Conservation (phyloP, 2,888 invertebrate species). For the Drosophila pseudotakahashii region DNA sequence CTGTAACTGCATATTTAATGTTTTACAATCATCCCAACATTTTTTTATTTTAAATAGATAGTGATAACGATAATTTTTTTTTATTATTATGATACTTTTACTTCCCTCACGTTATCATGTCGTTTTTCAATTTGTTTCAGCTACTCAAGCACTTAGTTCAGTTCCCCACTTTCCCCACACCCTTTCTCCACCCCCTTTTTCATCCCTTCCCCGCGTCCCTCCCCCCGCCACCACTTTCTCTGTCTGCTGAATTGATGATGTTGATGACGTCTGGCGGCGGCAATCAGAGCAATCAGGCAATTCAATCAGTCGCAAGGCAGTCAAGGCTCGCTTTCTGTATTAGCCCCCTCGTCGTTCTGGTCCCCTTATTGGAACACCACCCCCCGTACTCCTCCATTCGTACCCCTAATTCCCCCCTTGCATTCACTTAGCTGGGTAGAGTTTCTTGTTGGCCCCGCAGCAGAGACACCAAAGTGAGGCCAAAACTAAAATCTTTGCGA, state of each 20-base stretch:
- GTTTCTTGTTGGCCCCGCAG: slow-evolving; percentile 24
- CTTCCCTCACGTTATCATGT: background rate
- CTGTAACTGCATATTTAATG: background rate
- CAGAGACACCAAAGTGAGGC: slow-evolving; percentile 29
- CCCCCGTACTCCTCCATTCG: background rate
- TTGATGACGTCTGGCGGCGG: slow-evolving; percentile 59
- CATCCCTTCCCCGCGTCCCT: background rate
- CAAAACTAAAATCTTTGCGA: slow-evolving; percentile 31
- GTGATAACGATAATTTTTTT: too few species aligned
- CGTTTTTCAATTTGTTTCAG: slow-evolving; percentile 1
- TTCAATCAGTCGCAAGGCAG: slow-evolving; percentile 64
- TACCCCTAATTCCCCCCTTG: background rate
- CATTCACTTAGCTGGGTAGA: slow-evolving; percentile 6
- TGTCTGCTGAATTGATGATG: slow-evolving; percentile 51
- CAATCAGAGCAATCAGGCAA: slow-evolving; percentile 76
- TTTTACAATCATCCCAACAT: background rate
- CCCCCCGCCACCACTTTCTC: slow-evolving; percentile 4
- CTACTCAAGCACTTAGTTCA: slow-evolving; percentile 30
- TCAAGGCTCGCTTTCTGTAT: slow-evolving; percentile 16
- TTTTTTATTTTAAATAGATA: too few species aligned
- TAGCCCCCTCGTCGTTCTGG: slow-evolving; percentile 5
- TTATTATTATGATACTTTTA: too few species aligned
- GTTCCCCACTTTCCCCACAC: background rate
- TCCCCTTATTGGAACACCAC: background rate
- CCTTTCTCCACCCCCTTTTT: background rate